Evolutionary conservation across 2,888 invertebrate species (phyloP).

Genomic region (Tenthredo mesomela): DNA sequence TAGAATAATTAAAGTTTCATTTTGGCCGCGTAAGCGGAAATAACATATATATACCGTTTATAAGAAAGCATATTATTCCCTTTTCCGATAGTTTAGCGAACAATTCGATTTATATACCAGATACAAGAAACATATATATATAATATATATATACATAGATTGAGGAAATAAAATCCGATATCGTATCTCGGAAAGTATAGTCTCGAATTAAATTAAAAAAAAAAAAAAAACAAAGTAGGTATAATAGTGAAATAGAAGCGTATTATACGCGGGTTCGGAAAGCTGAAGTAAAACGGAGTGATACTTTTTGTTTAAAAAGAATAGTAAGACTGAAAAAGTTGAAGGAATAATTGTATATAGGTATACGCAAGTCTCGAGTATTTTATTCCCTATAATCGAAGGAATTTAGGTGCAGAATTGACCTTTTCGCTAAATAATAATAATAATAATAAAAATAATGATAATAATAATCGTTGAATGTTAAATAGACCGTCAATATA

Average conservation of each 20-base stretch:
- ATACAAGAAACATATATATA: too few species aligned
- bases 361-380: too few species aligned
- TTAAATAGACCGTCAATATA: background rate
- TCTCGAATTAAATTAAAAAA: background rate
- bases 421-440: background rate
- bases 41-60: too few species aligned
- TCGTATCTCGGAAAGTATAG: constrained; percentile 8
- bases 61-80: background rate
- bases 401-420: background rate
- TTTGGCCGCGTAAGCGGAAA: background rate
- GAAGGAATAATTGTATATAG: too few species aligned
- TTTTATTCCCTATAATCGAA: background rate
- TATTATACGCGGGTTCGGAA: background rate
- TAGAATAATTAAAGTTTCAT: background rate
- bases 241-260: background rate
- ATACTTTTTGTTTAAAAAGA: background rate
- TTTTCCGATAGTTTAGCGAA: background rate
- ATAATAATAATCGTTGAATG: background rate
- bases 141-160: background rate
- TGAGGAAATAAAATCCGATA: constrained; percentile 17
- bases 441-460: background rate
- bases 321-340: too few species aligned
- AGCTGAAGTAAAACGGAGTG: background rate
- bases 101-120: background rate
- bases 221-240: background rate